phyloP scores from a whole-genome alignment of 2,113 vertebrate species.

The Scolopax mira region DNA sequence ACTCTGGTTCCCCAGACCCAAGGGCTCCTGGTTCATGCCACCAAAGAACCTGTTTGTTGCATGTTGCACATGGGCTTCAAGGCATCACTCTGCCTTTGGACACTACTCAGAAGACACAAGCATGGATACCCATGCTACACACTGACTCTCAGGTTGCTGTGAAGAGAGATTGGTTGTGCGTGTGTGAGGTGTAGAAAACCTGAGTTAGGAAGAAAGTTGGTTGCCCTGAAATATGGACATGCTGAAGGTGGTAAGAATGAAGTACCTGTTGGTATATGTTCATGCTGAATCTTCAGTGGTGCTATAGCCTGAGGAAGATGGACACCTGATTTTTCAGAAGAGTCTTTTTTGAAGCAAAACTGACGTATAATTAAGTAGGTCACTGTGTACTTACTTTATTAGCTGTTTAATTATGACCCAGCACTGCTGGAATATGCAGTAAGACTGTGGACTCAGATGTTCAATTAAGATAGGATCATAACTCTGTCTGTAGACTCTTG shows the following conservation, averaged over 20 bases:
- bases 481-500: neutral
- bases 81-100: neutral
- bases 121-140: fast-evolving
- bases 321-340: neutral
- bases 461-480: neutral
- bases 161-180: neutral
- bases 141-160: neutral
- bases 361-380: neutral
- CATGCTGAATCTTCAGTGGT: neutral
- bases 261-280: neutral
- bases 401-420: neutral
- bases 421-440: neutral
- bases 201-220: neutral
- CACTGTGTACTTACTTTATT: neutral
- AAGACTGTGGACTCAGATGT: neutral
- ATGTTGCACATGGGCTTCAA: neutral
- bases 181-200: neutral
- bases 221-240: fast-evolving
- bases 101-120: neutral
- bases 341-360: neutral
- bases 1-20: fast-evolving
- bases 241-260: neutral
- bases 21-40: neutral
- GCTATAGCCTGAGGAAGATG: neutral
- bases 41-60: neutral